These are phyloP conservation scores for Apamea sordens DNA, from an alignment of 2,888 invertebrate species.

Conservation along the genomic window DNA sequence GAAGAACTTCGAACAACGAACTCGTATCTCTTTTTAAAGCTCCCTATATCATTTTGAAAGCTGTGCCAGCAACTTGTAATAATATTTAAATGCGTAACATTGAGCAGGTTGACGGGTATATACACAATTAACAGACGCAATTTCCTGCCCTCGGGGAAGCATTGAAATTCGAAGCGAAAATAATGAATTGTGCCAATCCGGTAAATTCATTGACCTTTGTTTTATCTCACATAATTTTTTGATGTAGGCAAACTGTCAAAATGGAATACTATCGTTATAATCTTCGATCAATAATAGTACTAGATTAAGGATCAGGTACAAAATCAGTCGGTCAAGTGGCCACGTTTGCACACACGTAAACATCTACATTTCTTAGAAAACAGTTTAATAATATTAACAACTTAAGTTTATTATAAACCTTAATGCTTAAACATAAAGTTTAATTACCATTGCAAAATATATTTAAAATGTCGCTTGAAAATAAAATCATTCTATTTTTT, in stretches of 20 bases:
- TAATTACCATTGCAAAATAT: no score
- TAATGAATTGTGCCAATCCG: slow-evolving; percentile 3
- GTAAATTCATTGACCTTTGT: neutral
- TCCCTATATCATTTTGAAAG: neutral
- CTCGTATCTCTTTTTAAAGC: neutral
- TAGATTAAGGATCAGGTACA: no score
- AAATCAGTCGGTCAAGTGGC: no score
- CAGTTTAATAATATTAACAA: no score
- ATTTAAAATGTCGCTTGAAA: no score
- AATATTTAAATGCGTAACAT: slow-evolving; percentile 11
- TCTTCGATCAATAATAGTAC: no score
- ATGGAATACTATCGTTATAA: neutral
- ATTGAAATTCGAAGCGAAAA: slow-evolving; percentile 9
- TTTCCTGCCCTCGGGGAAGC: slow-evolving; percentile 12
- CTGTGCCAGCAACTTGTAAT: slow-evolving; percentile 8
- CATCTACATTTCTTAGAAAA: no score
- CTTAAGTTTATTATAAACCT: no score
- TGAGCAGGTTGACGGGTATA: slow-evolving; percentile 1
- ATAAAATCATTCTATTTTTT: no score
- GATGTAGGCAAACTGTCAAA: neutral
- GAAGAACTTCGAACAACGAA: neutral
- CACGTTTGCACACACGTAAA: no score
- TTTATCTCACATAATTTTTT: neutral
- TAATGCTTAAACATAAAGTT: no score
- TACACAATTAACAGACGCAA: slow-evolving; percentile 22